Percentiles rank a stretch among this genome's conserved stretches.
Evolutionary conservation across 2,797 vertebrate genomes (phyloP).

Genomic region (Pyrrhura leucotis): DNA sequence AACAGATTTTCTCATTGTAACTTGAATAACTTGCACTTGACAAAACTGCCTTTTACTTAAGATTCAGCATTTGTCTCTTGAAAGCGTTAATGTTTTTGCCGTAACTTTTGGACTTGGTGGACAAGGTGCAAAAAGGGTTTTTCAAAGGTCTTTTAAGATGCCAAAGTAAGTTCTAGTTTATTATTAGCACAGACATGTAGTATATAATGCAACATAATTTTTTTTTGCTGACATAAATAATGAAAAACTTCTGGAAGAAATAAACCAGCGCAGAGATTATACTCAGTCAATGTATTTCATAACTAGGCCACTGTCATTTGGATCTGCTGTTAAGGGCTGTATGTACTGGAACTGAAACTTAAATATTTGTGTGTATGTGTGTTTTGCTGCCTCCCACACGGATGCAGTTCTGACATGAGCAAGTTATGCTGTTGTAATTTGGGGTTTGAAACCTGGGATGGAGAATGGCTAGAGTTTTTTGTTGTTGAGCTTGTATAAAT

Average conservation of each 20-base stretch:
- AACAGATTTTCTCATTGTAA: background rate
- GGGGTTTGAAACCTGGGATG: background rate
- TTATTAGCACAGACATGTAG: background rate
- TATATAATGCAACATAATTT: background rate
- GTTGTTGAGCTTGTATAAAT: background rate
- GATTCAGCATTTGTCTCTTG: background rate
- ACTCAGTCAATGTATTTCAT: background rate
- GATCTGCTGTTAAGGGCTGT: background rate
- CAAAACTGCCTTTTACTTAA: background rate
- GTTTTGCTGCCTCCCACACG: background rate
- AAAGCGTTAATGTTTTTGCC: background rate
- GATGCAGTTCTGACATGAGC: background rate
- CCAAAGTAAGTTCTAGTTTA: background rate
- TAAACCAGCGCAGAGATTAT: background rate
- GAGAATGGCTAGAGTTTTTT: fast-evolving
- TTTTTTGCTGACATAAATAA: background rate
- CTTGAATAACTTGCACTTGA: background rate
- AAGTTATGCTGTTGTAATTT: background rate
- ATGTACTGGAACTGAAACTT: background rate
- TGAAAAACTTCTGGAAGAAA: background rate
- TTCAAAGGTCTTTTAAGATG: background rate
- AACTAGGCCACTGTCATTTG: background rate
- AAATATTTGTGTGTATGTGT: background rate
- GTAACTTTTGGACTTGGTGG: background rate
- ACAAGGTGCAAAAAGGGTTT: background rate